phyloP scores from a whole-genome alignment of 2,113 vertebrate species.

The Chaetodon trifascialis region DNA sequence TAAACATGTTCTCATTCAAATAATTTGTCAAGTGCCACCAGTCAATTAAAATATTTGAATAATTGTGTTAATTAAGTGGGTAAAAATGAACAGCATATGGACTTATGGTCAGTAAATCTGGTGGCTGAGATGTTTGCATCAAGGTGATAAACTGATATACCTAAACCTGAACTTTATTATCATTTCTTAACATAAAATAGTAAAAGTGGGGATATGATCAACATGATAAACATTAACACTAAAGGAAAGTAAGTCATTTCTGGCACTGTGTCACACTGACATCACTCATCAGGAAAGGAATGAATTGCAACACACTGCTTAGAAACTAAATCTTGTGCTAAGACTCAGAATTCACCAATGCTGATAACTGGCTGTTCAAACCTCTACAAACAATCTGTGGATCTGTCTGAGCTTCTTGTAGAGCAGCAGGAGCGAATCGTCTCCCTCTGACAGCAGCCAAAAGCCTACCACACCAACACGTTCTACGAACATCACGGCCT shows the following conservation, averaged over 20 bases:
- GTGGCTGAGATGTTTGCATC: not conserved
- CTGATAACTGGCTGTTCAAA: not conserved
- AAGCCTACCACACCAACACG: slow-evolving; percentile 21
- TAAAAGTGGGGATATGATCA: not conserved
- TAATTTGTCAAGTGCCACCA: not conserved
- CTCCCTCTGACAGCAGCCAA: slow-evolving; percentile 15
- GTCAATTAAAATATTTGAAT: not conserved
- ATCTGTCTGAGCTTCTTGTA: slow-evolving; percentile 15
- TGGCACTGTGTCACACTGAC: not conserved
- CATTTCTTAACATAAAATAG: slow-evolving; percentile 10
- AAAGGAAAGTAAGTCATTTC: not conserved
- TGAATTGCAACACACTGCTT: not conserved
- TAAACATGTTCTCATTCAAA: not conserved
- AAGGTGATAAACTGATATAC: not conserved
- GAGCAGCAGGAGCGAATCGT: not conserved
- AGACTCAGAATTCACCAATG: not conserved
- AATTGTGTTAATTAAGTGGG: not conserved
- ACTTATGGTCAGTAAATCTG: not conserved
- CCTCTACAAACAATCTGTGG: slow-evolving; percentile 6
- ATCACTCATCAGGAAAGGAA: not conserved
- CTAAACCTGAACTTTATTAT: not conserved
- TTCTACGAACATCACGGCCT: slow-evolving; percentile 15
- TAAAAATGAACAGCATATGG: not conserved
- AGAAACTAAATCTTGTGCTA: not conserved
- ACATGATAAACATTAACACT: not conserved